Conservation (phyloP, 2,797 vertebrate species). For the Distichodus sexfasciatus region DNA sequence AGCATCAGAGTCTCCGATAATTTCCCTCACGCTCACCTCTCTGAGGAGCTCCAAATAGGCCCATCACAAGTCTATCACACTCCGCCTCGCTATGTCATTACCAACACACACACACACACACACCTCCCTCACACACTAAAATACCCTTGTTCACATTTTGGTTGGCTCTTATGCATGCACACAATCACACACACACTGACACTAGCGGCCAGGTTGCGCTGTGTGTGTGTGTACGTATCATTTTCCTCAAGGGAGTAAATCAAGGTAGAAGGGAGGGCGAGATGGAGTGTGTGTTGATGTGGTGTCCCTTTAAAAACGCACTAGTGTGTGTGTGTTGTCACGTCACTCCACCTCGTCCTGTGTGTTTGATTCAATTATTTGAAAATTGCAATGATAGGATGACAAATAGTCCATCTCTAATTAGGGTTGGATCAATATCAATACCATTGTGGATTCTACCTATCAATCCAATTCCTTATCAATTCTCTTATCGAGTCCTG, state of each 20-base stretch:
- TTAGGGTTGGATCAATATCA: too few species aligned
- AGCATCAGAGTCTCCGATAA: constrained; percentile 34
- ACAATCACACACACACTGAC: constrained; percentile 22
- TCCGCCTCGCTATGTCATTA: constrained; percentile 29
- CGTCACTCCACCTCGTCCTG: too few species aligned
- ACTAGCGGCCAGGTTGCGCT: constrained; percentile 15
- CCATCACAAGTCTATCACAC: constrained; percentile 46
- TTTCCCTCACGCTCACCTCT: constrained; percentile 32
- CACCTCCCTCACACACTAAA: constrained; percentile 21
- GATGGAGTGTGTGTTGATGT: too few species aligned
- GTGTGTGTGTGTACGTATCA: background rate
- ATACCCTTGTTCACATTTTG: constrained; percentile 32
- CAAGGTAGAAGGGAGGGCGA: background rate
- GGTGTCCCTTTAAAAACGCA: too few species aligned
- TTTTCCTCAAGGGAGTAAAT: constrained; percentile 22
- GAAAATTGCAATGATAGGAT: too few species aligned
- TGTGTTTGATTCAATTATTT: too few species aligned
- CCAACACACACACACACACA: constrained; percentile 39
- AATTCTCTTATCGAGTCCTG: too few species aligned
- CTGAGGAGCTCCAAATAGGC: constrained; percentile 28
- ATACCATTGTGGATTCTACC: too few species aligned
- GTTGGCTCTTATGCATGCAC: background rate
- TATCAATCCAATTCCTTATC: too few species aligned
- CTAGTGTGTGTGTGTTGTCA: too few species aligned
- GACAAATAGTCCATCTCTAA: too few species aligned